Conservation (phyloP, 1,140 invertebrate genomes). For the Aporrectodea caliginosa region DNA sequence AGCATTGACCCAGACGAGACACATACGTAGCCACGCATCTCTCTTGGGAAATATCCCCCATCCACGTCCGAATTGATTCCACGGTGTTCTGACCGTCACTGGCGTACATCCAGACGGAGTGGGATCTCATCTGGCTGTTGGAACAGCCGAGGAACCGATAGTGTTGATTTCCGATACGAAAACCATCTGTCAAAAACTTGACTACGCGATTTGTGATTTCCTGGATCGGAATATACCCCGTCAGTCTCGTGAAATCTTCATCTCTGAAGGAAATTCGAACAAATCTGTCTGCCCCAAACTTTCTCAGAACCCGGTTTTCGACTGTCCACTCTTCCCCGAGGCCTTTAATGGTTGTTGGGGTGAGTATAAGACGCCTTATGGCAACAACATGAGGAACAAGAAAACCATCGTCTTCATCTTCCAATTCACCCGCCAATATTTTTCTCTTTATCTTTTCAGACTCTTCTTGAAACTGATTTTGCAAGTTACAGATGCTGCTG, state of each 20-base stretch:
- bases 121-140: neutral
- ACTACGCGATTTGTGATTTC: neutral
- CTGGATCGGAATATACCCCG: neutral
- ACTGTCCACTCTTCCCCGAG: neutral
- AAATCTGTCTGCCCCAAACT: neutral
- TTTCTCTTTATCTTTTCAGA: neutral
- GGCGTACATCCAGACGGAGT: neutral
- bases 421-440: neutral
- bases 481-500: neutral
- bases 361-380: neutral
- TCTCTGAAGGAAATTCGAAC: neutral
- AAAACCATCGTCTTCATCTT: neutral
- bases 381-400: neutral
- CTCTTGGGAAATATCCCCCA: conserved; percentile 24
- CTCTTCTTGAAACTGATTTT: neutral
- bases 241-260: neutral
- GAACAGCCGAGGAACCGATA: neutral
- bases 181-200: neutral
- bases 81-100: neutral
- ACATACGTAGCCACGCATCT: conserved; percentile 24
- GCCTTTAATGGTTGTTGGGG: neutral
- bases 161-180: conserved; percentile 27
- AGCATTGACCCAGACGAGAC: conserved; percentile 21
- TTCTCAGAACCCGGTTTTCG: neutral
- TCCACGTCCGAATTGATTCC: neutral